These are phyloP conservation scores for Drosophila emarginata DNA, from an alignment of 2,888 invertebrate species.

Conservation along the genomic window DNA sequence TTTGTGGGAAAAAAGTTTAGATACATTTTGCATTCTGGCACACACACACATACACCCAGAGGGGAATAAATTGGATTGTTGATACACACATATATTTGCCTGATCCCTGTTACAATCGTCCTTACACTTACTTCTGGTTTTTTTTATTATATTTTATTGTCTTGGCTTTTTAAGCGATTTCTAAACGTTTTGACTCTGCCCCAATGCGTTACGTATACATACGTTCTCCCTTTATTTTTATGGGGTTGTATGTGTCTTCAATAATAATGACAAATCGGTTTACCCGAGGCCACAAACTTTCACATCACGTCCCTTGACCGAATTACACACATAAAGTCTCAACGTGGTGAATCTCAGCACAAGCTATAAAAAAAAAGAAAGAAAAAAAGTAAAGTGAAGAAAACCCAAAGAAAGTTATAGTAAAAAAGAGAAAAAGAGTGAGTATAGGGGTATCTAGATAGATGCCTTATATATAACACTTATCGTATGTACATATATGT, in stretches of 20 bases:
- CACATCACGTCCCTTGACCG: conserved; percentile 64
- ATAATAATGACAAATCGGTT: conserved; percentile 76
- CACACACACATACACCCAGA: not conserved
- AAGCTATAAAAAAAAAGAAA: conserved; percentile 56
- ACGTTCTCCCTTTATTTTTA: conserved; percentile 26
- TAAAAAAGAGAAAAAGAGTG: conserved; percentile 6
- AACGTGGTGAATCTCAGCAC: conserved; percentile 68
- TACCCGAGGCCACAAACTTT: conserved; percentile 47
- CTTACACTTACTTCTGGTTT: not conserved
- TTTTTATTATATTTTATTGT: conserved; percentile 12
- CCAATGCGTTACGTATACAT: conserved; percentile 25
- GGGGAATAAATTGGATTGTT: not conserved
- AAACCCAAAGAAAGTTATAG: conserved; percentile 40
- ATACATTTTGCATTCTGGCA: conserved; percentile 1
- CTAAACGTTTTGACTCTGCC: conserved; percentile 63
- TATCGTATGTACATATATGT: not conserved
- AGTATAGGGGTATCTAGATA: conserved; percentile 37
- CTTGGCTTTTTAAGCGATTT: conserved; percentile 59
- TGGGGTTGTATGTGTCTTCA: conserved; percentile 53
- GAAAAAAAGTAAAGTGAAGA: conserved; percentile 31
- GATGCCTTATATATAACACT: conserved; percentile 19
- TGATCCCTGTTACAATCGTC: not conserved
- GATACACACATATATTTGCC: not conserved
- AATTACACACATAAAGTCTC: conserved; percentile 71
- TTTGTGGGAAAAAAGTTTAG: not conserved